A percentile compares a stretch with the other conserved stretches of the same genome.
Evolutionary conservation across 1,140 invertebrate genomes (phyloP).

Genomic region (Lucilia cuprina): DNA sequence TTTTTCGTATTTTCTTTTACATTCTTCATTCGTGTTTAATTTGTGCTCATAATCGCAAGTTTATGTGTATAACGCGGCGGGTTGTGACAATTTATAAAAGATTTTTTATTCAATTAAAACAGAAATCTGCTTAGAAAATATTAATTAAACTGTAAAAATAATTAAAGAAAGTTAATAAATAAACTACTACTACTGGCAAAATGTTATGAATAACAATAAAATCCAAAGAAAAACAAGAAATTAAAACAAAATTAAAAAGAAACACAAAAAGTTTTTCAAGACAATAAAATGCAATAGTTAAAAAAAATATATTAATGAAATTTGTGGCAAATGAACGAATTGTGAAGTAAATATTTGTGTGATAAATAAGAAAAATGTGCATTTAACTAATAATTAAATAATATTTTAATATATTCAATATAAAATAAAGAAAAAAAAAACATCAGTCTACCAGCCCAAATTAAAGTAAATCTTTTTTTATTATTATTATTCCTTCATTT

Average conservation of each 20-base stretch:
- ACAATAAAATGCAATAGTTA: background rate
- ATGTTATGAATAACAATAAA: background rate
- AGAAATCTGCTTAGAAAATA: background rate
- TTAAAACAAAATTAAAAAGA: background rate
- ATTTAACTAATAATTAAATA: background rate
- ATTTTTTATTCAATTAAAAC: background rate
- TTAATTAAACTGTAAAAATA: background rate
- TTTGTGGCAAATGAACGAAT: too few relatives aligned
- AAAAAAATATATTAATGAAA: too few relatives aligned
- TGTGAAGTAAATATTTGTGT: background rate
- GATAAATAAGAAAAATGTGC: background rate
- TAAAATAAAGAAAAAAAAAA: too few relatives aligned
- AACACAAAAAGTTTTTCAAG: background rate
- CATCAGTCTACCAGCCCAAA: too few relatives aligned
- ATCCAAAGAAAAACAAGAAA: background rate
- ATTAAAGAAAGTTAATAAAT: background rate
- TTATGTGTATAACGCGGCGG: constrained; percentile 13
- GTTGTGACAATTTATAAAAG: background rate
- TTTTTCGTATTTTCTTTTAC: background rate
- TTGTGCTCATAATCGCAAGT: background rate
- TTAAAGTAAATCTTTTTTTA: background rate
- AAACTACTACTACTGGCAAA: background rate
- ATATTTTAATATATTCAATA: too few relatives aligned
- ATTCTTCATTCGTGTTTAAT: background rate
- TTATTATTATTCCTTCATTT: background rate